Conservation (phyloP, 2,113 vertebrate genomes). For the Bos taurus region ARS-UCD2.0 NC_037337.1:5709501-5710000, state of each 20-base stretch:
- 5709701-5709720: too few species aligned
- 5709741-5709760: too few species aligned
- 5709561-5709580: too few species aligned
- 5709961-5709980: not conserved
- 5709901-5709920: not conserved
- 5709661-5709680: too few species aligned
- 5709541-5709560: not conserved
- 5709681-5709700: too few species aligned
- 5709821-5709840: not conserved
- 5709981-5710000: not conserved
- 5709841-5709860: not conserved
- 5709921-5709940: not conserved
- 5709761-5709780: too few species aligned
- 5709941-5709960: not conserved
- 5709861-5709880: not conserved
- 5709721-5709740: rapidly evolving
- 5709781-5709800: too few species aligned
- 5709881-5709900: not conserved
- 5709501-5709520: not conserved
- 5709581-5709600: rapidly evolving
- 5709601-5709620: too few species aligned
- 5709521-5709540: not conserved
- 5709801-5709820: not conserved
- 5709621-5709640: too few species aligned
- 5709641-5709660: too few species aligned